Conservation (phyloP, 1,140 invertebrate genomes). For the Papilio aristodemus region DNA sequence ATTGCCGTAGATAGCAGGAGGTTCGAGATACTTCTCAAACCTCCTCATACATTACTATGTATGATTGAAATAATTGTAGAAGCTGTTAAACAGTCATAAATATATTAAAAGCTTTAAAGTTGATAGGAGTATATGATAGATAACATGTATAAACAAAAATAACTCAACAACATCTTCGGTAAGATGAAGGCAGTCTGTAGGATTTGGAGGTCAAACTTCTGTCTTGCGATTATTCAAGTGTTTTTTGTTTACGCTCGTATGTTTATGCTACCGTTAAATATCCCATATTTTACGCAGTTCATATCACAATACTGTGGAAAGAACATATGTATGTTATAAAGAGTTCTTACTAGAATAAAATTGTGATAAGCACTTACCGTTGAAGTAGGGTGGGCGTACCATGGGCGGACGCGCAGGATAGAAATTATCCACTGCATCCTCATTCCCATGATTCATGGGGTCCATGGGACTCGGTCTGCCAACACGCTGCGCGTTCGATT, state of each 20-base stretch:
- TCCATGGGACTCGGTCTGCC: background rate
- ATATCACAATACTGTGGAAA: no score
- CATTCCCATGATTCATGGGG: background rate
- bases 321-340: no score
- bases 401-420: background rate
- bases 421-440: background rate
- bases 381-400: background rate
- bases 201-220: background rate
- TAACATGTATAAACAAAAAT: conserved; percentile 12
- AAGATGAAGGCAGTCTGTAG: conserved; percentile 6
- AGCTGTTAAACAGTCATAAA: background rate
- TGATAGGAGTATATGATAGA: background rate
- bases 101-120: no score
- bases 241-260: conserved; percentile 7
- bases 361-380: background rate
- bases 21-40: no score
- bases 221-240: background rate
- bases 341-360: no score
- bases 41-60: no score
- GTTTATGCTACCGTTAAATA: background rate
- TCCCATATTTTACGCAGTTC: background rate
- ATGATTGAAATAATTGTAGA: background rate
- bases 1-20: no score
- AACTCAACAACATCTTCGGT: conserved; percentile 3
- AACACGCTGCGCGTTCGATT: background rate